Conservation (phyloP, 2,888 invertebrate genomes). For the Piscicola geometra region DNA sequence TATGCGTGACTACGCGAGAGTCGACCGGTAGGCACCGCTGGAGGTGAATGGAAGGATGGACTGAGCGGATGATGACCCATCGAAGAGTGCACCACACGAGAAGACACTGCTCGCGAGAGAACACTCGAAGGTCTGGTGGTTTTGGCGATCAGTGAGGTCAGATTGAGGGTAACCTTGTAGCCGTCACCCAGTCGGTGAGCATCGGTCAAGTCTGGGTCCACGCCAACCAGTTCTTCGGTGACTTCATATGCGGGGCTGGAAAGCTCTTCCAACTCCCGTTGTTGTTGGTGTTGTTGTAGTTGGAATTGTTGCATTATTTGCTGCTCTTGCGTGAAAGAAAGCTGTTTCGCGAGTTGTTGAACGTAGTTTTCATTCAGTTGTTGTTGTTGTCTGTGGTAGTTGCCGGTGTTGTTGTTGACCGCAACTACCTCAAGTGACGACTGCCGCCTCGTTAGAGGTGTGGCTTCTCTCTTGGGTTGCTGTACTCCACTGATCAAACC, state of each 20-base stretch:
- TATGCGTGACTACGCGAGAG: not conserved
- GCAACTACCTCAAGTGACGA: constrained; percentile 2
- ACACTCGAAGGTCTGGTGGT: constrained; percentile 20
- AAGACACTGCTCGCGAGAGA: not conserved
- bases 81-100: not conserved
- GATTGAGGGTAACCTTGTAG: constrained; percentile 39
- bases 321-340: not conserved
- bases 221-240: constrained; percentile 25
- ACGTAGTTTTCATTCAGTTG: not conserved
- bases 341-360: not conserved
- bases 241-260: not conserved
- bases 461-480: not conserved
- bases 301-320: not conserved
- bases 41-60: not conserved
- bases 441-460: not conserved
- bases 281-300: not conserved
- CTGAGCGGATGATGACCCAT: not conserved
- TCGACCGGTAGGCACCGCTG: not conserved
- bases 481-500: not conserved
- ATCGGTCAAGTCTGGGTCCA: constrained; percentile 39
- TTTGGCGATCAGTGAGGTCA: constrained; percentile 29
- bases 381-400: not conserved
- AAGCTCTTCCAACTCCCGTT: not conserved
- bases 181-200: constrained; percentile 36
- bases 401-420: constrained; percentile 1